Evolutionary conservation across 1,140 invertebrate genomes (phyloP).

Genomic region (Drosophila micromelanica): DNA sequence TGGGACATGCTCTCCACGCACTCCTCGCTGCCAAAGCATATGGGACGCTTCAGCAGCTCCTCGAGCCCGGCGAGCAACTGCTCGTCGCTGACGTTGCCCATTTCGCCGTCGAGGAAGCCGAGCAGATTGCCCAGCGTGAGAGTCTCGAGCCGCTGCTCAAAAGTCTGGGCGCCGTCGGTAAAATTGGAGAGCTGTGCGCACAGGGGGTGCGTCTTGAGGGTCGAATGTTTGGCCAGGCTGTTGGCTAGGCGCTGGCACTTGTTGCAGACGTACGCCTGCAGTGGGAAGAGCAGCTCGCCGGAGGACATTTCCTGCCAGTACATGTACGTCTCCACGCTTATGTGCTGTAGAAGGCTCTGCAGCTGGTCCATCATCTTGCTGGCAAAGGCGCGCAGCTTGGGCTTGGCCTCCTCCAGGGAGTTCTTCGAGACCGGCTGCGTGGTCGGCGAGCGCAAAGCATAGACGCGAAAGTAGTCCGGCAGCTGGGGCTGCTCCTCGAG

Average conservation of each 20-base stretch:
- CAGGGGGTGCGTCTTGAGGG: conserved; percentile 30
- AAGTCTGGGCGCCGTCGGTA: conserved; percentile 38
- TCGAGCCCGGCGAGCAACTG: conserved; percentile 32
- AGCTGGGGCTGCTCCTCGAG: neutral
- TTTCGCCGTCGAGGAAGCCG: conserved; percentile 51
- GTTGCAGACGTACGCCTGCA: conserved; percentile 54
- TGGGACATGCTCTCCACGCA: conserved; percentile 59
- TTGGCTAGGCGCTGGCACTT: conserved; percentile 21
- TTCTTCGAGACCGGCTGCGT: neutral
- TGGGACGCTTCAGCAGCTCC: conserved; percentile 41
- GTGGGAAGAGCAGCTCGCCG: conserved; percentile 22
- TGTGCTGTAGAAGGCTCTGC: conserved; percentile 53
- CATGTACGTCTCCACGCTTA: conserved; percentile 66
- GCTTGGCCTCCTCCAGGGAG: too few species aligned
- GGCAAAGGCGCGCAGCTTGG: neutral
- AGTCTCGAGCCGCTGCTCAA: conserved; percentile 46
- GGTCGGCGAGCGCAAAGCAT: neutral
- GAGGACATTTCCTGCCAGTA: conserved; percentile 63
- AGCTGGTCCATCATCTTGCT: conserved; percentile 53
- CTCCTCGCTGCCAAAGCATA: conserved; percentile 65
- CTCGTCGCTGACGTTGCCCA: neutral
- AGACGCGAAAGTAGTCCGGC: conserved; percentile 18
- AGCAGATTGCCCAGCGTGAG: conserved; percentile 61
- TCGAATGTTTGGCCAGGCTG: conserved; percentile 10
- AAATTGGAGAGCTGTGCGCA: conserved; percentile 45